Evolutionary conservation across 2,113 vertebrate species (phyloP).

Genomic region (Ginglymostoma cirratum): DNA sequence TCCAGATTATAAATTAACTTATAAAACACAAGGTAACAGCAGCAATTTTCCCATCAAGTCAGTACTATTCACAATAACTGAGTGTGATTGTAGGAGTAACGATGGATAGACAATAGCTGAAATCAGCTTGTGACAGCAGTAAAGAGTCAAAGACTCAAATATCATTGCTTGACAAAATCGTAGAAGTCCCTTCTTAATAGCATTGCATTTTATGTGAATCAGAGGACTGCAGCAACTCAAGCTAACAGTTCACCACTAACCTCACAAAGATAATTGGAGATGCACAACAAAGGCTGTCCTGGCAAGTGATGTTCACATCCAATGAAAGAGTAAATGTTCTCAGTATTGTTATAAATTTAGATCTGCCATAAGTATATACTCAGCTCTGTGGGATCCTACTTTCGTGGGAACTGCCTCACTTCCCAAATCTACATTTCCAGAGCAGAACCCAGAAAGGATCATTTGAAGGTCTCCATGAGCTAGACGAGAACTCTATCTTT

Average conservation of each 20-base stretch:
- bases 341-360: not conserved
- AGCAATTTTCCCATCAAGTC: conserved; percentile 3
- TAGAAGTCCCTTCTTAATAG: not conserved
- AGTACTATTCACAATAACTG: not conserved
- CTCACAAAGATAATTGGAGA: too few relatives aligned
- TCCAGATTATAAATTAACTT: not conserved
- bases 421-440: not conserved
- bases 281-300: too few relatives aligned
- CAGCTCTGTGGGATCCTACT: not conserved
- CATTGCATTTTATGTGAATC: too few relatives aligned
- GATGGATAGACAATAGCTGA: not conserved
- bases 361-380: not conserved
- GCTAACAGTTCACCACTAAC: too few relatives aligned
- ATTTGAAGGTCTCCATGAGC: not conserved
- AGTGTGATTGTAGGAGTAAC: not conserved
- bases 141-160: not conserved
- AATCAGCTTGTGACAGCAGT: not conserved
- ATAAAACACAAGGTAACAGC: not conserved
- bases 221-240: too few relatives aligned
- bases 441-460: not conserved
- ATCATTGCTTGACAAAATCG: not conserved
- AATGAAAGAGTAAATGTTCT: too few relatives aligned
- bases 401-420: not conserved
- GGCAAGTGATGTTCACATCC: too few relatives aligned
- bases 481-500: not conserved